Percentiles rank a stretch among this genome's conserved stretches.
These are phyloP conservation scores for Chrysomallon squamiferum DNA, from an alignment of 1,140 invertebrate genomes.

Conservation along the genomic window DNA sequence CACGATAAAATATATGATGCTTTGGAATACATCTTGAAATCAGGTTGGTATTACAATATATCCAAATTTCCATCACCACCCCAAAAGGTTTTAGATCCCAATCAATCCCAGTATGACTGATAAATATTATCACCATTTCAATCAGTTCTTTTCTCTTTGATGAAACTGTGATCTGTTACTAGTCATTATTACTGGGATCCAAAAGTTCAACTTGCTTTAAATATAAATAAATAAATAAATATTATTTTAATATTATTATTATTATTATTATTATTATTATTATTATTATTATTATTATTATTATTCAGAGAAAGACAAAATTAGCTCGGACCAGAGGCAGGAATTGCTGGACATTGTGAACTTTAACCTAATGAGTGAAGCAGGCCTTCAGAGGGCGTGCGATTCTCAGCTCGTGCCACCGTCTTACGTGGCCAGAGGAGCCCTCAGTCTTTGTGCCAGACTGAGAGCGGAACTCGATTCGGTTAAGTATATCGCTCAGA, in stretches of 20 bases:
- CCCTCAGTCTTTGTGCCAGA: slow-evolving; percentile 47
- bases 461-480: slow-evolving; percentile 43
- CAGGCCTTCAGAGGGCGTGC: slow-evolving; percentile 45
- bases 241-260: too few species aligned
- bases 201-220: too few species aligned
- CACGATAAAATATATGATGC: slow-evolving; percentile 54
- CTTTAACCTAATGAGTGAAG: slow-evolving; percentile 51
- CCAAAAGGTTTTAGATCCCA: background rate
- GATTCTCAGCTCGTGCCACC: slow-evolving; percentile 47
- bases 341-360: slow-evolving; percentile 51
- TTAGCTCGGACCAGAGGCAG: slow-evolving; percentile 37
- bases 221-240: too few species aligned
- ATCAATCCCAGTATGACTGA: background rate
- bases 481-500: slow-evolving; percentile 38
- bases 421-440: slow-evolving; percentile 46
- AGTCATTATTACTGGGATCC: too few species aligned
- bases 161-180: too few species aligned
- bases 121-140: background rate
- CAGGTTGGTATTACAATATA: slow-evolving; percentile 35
- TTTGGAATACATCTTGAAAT: slow-evolving; percentile 51
- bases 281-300: too few species aligned
- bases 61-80: background rate
- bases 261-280: too few species aligned
- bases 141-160: background rate
- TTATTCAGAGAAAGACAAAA: slow-evolving; percentile 48